Evolutionary conservation across 2,888 invertebrate genomes (phyloP).

Genomic region (Synergus laeviventris): DNA sequence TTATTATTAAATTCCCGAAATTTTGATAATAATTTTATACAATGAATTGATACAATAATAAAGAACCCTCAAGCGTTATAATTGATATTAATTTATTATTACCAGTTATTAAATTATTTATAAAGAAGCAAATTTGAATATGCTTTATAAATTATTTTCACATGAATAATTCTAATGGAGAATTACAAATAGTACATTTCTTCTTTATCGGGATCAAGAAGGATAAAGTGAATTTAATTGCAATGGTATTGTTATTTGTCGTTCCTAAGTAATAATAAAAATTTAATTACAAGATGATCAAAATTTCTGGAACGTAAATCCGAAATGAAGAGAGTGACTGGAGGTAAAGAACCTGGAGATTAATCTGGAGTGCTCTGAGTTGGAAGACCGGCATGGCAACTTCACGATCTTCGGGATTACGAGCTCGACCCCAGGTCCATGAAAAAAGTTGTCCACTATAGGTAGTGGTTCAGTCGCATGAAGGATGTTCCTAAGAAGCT

Average conservation of each 20-base stretch:
- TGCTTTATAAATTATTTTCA: background rate
- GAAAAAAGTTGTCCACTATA: constrained; percentile 17
- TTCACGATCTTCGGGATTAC: constrained; percentile 3
- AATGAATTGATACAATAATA: background rate
- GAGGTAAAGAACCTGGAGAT: background rate
- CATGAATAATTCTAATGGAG: background rate
- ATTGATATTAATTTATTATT: background rate
- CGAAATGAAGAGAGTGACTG: background rate
- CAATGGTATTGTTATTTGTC: background rate
- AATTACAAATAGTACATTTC: background rate
- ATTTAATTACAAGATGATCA: background rate
- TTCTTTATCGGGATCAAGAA: too few relatives aligned
- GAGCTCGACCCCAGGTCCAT: constrained; percentile 3
- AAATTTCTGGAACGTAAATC: background rate
- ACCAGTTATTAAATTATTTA: background rate
- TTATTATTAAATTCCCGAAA: background rate
- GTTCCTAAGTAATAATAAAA: background rate
- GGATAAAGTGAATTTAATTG: background rate
- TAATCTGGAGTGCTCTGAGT: background rate
- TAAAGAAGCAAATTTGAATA: background rate
- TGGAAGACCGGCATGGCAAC: background rate
- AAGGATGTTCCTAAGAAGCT: constrained; percentile 25
- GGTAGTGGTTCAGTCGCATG: background rate
- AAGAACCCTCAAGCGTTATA: background rate
- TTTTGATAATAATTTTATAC: background rate